Evolutionary conservation across 2,113 vertebrate species (phyloP).

Genomic region (Monarcha castaneiventris): DNA sequence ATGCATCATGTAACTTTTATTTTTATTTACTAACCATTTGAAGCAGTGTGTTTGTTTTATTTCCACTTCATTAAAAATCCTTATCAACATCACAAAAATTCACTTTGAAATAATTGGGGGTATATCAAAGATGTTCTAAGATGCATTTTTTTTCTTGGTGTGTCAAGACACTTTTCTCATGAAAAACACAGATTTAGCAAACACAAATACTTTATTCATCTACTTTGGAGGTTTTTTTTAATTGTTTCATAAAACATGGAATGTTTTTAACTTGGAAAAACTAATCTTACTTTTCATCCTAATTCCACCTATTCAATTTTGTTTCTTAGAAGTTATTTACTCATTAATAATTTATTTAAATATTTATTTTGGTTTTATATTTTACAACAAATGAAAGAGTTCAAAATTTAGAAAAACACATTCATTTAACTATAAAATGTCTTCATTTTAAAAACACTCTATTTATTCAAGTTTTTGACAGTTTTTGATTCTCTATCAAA

Average conservation of each 20-base stretch:
- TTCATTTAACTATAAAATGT: not conserved
- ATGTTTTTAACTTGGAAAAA: not conserved
- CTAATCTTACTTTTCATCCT: not conserved
- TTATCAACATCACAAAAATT: not conserved
- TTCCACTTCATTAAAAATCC: not conserved
- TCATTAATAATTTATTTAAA: not conserved
- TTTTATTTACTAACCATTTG: not conserved
- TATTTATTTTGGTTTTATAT: not conserved
- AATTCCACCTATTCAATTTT: not conserved
- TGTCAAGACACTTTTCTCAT: not conserved
- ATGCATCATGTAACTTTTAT: not conserved
- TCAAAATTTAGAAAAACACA: not conserved
- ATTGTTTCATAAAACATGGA: not conserved
- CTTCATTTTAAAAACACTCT: not conserved
- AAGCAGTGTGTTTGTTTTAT: not conserved
- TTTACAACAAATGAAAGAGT: not conserved
- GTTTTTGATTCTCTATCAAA: not conserved
- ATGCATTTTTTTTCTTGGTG: not conserved
- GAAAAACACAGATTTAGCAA: not conserved
- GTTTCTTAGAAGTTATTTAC: not conserved
- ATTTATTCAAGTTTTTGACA: not conserved
- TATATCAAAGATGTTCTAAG: not conserved
- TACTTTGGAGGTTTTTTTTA: fast-evolving
- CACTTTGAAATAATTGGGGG: not conserved
- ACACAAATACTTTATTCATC: not conserved